A percentile compares a stretch with the other conserved stretches of the same genome.
Evolutionary conservation across 2,888 invertebrate species (phyloP).

Genomic region (Eupithecia centaureata): DNA sequence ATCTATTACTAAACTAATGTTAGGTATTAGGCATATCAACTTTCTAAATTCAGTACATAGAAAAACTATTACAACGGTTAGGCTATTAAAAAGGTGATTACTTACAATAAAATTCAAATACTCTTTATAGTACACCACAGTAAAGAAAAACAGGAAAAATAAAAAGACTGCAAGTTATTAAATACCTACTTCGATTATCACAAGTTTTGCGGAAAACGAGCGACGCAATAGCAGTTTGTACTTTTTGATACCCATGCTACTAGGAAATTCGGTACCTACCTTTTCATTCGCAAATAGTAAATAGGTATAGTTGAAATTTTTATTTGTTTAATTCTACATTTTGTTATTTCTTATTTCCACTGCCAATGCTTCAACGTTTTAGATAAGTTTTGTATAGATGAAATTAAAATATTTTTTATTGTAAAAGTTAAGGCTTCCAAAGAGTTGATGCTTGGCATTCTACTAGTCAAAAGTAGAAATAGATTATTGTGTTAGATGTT

Average conservation of each 20-base stretch:
- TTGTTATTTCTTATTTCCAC: neutral
- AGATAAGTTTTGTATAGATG: neutral
- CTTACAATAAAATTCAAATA: no score
- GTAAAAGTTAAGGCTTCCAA: slow-evolving; percentile 13
- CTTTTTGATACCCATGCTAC: neutral
- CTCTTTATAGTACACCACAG: no score
- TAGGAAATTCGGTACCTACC: neutral
- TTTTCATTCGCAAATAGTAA: neutral
- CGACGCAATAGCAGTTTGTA: neutral
- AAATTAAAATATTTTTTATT: neutral
- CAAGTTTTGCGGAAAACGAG: no score
- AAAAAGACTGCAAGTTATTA: no score
- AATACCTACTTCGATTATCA: no score
- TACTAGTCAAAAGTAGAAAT: slow-evolving; percentile 36
- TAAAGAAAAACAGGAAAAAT: no score
- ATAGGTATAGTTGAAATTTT: neutral
- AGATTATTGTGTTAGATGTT: slow-evolving; percentile 9
- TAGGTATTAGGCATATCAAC: no score
- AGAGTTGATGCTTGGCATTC: slow-evolving; percentile 33
- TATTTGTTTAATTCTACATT: neutral
- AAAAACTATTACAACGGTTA: no score
- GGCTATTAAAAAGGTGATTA: no score
- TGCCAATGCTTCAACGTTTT: neutral
- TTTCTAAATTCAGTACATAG: no score
- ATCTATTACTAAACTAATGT: no score